These are phyloP conservation scores for Epicampocera succincta DNA, from an alignment of 2,888 invertebrate genomes.

Conservation along the genomic window DNA sequence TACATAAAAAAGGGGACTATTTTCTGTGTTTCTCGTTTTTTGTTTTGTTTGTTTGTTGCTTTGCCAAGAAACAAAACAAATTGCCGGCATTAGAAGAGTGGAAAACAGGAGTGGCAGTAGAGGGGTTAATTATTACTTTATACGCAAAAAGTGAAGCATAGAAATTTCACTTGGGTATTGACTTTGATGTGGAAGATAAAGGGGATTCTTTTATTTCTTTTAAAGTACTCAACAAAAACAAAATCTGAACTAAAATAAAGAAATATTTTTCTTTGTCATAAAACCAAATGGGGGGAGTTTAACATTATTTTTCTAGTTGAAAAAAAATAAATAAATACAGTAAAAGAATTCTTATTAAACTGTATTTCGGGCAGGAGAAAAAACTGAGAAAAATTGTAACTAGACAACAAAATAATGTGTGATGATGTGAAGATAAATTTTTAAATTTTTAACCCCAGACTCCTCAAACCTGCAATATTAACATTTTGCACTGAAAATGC, in stretches of 20 bases:
- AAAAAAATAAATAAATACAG: slow-evolving; percentile 14
- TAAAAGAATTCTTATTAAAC: slow-evolving; percentile 6
- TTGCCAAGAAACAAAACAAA: slow-evolving; percentile 12
- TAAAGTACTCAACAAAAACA: not conserved
- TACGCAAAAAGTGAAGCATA: slow-evolving; percentile 32
- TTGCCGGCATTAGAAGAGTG: too few species aligned
- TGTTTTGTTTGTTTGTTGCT: not conserved
- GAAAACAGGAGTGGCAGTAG: slow-evolving; percentile 24
- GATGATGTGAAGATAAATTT: too few species aligned
- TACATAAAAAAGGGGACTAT: slow-evolving; percentile 2
- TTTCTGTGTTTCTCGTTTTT: not conserved
- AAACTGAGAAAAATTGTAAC: not conserved
- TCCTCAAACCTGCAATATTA: too few species aligned
- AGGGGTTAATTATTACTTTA: slow-evolving; percentile 56
- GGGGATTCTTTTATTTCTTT: slow-evolving; percentile 6
- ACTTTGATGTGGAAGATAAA: slow-evolving; percentile 60
- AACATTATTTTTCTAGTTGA: not conserved
- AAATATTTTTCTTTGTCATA: slow-evolving; percentile 21
- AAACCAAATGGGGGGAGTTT: slow-evolving; percentile 39
- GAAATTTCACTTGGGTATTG: slow-evolving; percentile 45
- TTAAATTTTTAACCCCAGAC: too few species aligned
- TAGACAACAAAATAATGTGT: too few species aligned
- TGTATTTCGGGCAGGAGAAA: not conserved
- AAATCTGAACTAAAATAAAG: not conserved
- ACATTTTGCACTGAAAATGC: too few species aligned